phyloP scores from a whole-genome alignment of 2,797 vertebrate genomes.

The Lutjanus argentimaculatus region DNA sequence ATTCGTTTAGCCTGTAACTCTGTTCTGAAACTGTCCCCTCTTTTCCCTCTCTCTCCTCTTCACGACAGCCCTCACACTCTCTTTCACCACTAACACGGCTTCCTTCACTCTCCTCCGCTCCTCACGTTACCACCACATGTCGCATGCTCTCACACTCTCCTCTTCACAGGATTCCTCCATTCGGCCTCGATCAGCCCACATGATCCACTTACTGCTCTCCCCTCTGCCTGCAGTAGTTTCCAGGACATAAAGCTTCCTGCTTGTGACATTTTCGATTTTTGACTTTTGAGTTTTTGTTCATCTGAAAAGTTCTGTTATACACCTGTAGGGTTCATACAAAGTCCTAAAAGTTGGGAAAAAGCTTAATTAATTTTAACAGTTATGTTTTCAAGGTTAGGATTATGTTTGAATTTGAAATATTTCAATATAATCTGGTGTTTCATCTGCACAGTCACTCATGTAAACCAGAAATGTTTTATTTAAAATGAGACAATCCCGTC shows the following conservation, averaged over 20 bases:
- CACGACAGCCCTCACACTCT: constrained; percentile 61
- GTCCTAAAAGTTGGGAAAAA: too few species aligned
- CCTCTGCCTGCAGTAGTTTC: background rate
- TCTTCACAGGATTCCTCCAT: constrained; percentile 19
- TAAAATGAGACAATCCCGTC: too few species aligned
- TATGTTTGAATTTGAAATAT: too few species aligned
- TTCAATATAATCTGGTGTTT: too few species aligned
- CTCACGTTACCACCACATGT: constrained; percentile 49
- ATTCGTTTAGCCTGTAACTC: constrained; percentile 21
- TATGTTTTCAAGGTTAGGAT: too few species aligned
- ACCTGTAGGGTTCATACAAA: background rate
- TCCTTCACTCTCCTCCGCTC: constrained; percentile 50
- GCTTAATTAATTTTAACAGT: too few species aligned
- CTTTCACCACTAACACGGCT: constrained; percentile 64
- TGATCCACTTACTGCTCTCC: background rate
- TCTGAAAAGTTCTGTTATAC: background rate
- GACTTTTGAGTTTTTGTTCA: background rate
- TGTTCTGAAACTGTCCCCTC: constrained; percentile 45
- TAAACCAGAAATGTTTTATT: too few species aligned
- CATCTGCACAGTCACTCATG: too few species aligned
- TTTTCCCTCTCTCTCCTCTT: constrained; percentile 54
- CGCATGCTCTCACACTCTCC: constrained; percentile 52
- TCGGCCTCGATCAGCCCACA: background rate
- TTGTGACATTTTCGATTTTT: constrained; percentile 2
- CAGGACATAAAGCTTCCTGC: background rate